Conservation (phyloP, 2,888 invertebrate species). For the Serrognathus titanus region DNA sequence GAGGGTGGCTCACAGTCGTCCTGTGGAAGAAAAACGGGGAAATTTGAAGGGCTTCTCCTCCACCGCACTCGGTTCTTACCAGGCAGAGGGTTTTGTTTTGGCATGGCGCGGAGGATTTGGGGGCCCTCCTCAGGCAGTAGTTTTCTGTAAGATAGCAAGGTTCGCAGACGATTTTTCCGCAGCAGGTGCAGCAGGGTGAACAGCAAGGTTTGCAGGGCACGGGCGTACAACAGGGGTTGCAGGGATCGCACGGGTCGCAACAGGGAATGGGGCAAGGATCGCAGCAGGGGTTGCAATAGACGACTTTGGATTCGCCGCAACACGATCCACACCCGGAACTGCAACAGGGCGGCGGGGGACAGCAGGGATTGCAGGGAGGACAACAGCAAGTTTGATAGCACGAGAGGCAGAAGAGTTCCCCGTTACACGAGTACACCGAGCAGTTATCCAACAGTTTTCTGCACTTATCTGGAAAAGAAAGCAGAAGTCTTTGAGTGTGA, state of each 20-base stretch:
- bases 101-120: slow-evolving; percentile 14
- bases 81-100: slow-evolving; percentile 20
- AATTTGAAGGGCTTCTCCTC: neutral
- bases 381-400: slow-evolving; percentile 31
- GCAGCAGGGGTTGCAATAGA: slow-evolving; percentile 4
- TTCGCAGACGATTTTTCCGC: slow-evolving; percentile 19
- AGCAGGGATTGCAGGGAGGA: slow-evolving; percentile 6
- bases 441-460: slow-evolving; percentile 40
- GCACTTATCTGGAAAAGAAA: slow-evolving; percentile 38
- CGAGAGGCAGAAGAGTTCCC: slow-evolving; percentile 42
- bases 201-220: slow-evolving; percentile 26
- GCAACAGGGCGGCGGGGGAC: slow-evolving; percentile 14
- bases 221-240: slow-evolving; percentile 22
- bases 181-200: slow-evolving; percentile 26
- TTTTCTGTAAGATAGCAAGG: slow-evolving; percentile 19
- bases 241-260: slow-evolving; percentile 19
- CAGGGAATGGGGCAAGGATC: slow-evolving; percentile 12
- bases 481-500: neutral
- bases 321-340: slow-evolving; percentile 22
- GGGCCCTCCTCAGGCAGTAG: slow-evolving; percentile 27
- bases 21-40: slow-evolving; percentile 6
- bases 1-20: slow-evolving; percentile 12
- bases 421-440: slow-evolving; percentile 35
- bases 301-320: slow-evolving; percentile 17
- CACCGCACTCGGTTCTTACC: slow-evolving; percentile 15